Evolutionary conservation across 2,888 invertebrate genomes (phyloP).

Genomic region (Ceriagrion tenellum): DNA sequence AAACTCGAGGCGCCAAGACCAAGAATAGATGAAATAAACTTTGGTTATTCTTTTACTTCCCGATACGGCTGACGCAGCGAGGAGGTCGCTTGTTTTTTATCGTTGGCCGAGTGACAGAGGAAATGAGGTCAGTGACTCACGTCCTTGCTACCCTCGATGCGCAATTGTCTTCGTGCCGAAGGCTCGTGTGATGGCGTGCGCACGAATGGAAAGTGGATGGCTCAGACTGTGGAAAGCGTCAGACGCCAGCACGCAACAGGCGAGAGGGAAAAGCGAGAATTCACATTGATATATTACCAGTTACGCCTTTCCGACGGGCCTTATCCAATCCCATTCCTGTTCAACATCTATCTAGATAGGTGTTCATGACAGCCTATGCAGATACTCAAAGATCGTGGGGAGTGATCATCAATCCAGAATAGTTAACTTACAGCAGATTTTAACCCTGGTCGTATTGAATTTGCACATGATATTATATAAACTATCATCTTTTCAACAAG

Average conservation of each 20-base stretch:
- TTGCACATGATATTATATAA: too few species aligned
- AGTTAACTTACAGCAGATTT: too few species aligned
- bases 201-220: neutral
- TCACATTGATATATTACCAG: neutral
- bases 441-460: too few species aligned
- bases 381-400: neutral
- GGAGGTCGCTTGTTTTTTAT: neutral
- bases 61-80: neutral
- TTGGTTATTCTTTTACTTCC: neutral
- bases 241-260: neutral
- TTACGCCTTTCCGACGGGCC: neutral
- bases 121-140: neutral
- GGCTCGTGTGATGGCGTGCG: neutral
- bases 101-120: neutral
- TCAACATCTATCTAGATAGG: neutral
- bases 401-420: too few species aligned
- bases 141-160: neutral
- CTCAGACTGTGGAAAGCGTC: neutral
- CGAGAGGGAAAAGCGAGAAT: neutral
- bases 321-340: neutral
- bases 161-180: neutral
- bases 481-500: too few species aligned
- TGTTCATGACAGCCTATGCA: neutral
- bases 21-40: neutral
- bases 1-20: neutral